Evolutionary conservation across 2,797 vertebrate genomes (phyloP).

Genomic region (Tangara arthus): DNA sequence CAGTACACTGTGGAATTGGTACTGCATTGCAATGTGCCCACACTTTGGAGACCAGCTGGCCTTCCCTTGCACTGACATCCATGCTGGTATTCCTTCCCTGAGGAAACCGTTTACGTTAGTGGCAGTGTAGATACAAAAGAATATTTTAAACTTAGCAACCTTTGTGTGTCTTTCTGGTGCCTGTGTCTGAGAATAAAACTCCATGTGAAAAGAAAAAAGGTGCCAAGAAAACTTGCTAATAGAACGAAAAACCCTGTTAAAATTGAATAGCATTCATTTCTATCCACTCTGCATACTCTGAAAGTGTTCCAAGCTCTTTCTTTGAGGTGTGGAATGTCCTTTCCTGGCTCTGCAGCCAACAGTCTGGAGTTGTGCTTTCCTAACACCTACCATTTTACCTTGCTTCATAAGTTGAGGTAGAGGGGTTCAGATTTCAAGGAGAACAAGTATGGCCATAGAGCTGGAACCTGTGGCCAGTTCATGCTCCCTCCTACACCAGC

Average conservation of each 20-base stretch:
- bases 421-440: background rate
- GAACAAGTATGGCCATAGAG: background rate
- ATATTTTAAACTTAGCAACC: background rate
- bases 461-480: background rate
- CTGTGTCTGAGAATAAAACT: background rate
- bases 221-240: background rate
- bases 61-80: background rate
- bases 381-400: background rate
- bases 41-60: background rate
- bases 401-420: background rate
- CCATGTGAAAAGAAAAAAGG: background rate
- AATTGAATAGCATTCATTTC: background rate
- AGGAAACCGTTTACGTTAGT: background rate
- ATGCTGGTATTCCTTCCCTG: background rate
- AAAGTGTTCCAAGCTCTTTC: background rate
- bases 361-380: background rate
- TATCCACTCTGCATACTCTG: background rate
- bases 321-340: background rate
- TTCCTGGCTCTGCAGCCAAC: background rate
- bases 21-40: fast-evolving
- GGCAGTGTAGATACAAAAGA: background rate
- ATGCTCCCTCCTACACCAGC: background rate
- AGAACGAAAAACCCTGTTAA: background rate
- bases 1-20: background rate
- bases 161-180: background rate